Evolutionary conservation across 2,113 vertebrate genomes (phyloP).

Genomic region (Oreochromis tanganicae): DNA sequence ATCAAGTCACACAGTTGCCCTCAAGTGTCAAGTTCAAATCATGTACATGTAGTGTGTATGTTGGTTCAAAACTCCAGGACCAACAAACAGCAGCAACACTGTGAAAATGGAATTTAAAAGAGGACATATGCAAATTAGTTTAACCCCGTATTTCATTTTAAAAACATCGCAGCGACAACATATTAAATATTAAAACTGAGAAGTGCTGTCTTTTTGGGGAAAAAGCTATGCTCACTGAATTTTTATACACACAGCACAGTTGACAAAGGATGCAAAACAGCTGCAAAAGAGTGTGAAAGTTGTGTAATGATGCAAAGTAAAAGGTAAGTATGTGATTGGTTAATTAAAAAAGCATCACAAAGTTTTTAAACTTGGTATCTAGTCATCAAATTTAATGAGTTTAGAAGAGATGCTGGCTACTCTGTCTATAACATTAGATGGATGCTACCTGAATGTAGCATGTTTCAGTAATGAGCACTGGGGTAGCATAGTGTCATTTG

Average conservation of each 20-base stretch:
- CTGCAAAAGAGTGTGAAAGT: background rate
- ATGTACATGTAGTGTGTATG: background rate
- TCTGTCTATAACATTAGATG: slow-evolving; percentile 27
- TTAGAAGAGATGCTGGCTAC: background rate
- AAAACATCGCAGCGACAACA: background rate
- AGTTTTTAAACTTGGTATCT: background rate
- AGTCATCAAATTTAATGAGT: background rate
- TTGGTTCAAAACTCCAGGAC: background rate
- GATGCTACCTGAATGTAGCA: slow-evolving; percentile 15
- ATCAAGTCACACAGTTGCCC: background rate
- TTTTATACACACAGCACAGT: background rate
- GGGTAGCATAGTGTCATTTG: background rate
- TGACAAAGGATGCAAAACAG: background rate
- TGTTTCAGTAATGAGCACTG: slow-evolving; percentile 26
- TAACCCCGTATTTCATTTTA: background rate
- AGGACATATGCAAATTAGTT: background rate
- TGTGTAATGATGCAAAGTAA: background rate
- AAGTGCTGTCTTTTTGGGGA: background rate
- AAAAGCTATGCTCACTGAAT: background rate
- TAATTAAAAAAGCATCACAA: background rate
- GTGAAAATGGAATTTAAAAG: background rate
- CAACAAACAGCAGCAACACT: background rate
- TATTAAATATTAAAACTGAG: background rate
- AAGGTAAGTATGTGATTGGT: background rate
- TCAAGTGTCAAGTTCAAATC: background rate